phyloP scores from a whole-genome alignment of 2,113 vertebrate genomes.

The Athene cunicularia region DNA sequence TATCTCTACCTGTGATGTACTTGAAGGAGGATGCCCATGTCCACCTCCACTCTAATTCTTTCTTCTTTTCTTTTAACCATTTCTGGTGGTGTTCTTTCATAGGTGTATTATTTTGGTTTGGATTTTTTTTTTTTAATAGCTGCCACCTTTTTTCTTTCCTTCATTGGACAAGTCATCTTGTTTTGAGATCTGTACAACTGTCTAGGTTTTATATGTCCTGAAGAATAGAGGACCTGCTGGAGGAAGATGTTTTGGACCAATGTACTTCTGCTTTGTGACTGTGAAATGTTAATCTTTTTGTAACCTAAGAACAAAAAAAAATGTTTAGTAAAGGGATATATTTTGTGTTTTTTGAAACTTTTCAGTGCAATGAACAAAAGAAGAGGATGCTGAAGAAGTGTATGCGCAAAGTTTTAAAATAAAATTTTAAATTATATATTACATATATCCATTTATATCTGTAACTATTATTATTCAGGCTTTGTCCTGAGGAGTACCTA shows the following conservation, averaged over 20 bases:
- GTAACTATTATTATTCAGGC: background rate
- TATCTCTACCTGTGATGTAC: slow-evolving; percentile 56
- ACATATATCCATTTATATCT: slow-evolving; percentile 52
- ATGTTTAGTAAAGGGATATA: slow-evolving; percentile 82
- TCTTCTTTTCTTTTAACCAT: background rate
- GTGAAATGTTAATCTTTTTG: slow-evolving; percentile 86
- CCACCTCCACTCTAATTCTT: background rate
- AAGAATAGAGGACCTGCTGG: slow-evolving; percentile 52
- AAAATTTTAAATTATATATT: slow-evolving; percentile 80
- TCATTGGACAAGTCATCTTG: slow-evolving; percentile 40
- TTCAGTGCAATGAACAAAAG: slow-evolving; percentile 81
- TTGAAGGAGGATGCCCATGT: slow-evolving; percentile 57
- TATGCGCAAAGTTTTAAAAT: slow-evolving; percentile 80
- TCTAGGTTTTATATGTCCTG: slow-evolving; percentile 56
- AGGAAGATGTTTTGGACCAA: slow-evolving; percentile 64
- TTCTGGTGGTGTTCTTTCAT: background rate
- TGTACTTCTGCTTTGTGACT: slow-evolving; percentile 83
- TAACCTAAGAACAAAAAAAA: slow-evolving; percentile 78
- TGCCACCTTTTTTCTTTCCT: slow-evolving; percentile 15
- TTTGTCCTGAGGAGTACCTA: background rate
- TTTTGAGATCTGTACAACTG: slow-evolving; percentile 39
- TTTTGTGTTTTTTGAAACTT: slow-evolving; percentile 85
- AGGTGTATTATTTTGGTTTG: background rate
- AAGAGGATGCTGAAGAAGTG: slow-evolving; percentile 72
- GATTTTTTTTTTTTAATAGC: background rate